Evolutionary conservation across 2,797 vertebrate genomes (phyloP).

Genomic region (Anniella stebbinsi): DNA sequence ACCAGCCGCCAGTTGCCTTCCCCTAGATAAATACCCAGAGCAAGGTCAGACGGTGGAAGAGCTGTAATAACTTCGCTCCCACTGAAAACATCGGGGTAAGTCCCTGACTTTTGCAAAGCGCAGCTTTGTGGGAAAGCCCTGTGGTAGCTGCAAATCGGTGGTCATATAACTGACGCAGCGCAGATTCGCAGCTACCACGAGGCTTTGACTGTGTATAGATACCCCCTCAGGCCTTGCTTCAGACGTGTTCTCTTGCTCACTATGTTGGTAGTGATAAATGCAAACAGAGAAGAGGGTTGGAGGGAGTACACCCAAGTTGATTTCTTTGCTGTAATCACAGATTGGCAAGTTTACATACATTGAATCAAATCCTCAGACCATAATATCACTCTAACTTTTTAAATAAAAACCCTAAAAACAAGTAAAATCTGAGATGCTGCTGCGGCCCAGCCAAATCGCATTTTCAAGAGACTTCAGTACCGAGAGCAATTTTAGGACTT

Average conservation of each 20-base stretch:
- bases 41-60: too few species aligned
- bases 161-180: too few species aligned
- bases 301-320: background rate
- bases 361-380: background rate
- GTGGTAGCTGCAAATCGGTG: too few species aligned
- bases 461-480: slow-evolving; percentile 45
- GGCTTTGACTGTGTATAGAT: too few species aligned
- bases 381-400: background rate
- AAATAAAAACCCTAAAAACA: slow-evolving; percentile 1
- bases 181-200: too few species aligned
- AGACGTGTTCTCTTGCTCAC: background rate
- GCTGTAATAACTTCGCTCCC: too few species aligned
- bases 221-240: background rate
- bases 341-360: background rate
- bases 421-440: background rate
- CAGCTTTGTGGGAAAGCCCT: too few species aligned
- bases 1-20: too few species aligned
- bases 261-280: background rate
- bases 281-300: too few species aligned
- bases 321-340: slow-evolving; percentile 6
- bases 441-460: slow-evolving; percentile 43
- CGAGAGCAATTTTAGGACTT: slow-evolving; percentile 46
- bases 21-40: too few species aligned
- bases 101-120: too few species aligned
- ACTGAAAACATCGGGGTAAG: too few species aligned